phyloP scores from a whole-genome alignment of 2,113 vertebrate species.

The Poeciliopsis occidentalis region DNA sequence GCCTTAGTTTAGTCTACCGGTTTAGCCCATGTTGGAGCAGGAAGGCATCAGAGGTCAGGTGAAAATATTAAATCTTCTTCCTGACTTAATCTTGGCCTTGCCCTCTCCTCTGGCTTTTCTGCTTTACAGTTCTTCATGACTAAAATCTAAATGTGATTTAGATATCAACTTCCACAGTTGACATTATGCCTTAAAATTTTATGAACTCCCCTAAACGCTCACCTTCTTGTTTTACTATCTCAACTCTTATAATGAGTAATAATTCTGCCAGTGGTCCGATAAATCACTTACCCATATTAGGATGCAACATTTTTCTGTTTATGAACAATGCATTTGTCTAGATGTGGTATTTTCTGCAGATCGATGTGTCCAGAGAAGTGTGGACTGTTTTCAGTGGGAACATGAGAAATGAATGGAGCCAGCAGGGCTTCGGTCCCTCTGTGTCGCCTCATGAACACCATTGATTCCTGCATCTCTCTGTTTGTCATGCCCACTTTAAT shows the following conservation, averaged over 20 bases:
- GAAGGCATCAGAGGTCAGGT: neutral
- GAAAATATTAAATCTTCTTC: neutral
- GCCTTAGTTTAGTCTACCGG: neutral
- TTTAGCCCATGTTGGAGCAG: slow-evolving; percentile 2
- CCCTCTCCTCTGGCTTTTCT: neutral
- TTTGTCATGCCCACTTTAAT: slow-evolving; percentile 43
- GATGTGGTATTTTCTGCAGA: slow-evolving; percentile 25
- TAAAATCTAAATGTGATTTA: neutral
- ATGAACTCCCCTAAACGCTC: neutral
- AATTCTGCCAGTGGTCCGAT: neutral
- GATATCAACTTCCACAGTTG: neutral
- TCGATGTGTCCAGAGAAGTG: slow-evolving; percentile 7
- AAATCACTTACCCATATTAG: neutral
- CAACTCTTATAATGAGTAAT: neutral
- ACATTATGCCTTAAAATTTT: neutral
- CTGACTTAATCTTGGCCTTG: neutral
- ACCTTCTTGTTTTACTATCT: neutral
- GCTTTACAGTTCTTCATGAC: neutral
- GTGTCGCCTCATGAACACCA: slow-evolving; percentile 15
- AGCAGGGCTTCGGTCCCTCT: slow-evolving; percentile 12
- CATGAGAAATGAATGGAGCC: slow-evolving; percentile 32
- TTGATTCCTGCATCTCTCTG: slow-evolving; percentile 33
- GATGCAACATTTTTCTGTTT: neutral
- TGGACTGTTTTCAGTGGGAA: slow-evolving; percentile 6
- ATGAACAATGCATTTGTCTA: neutral